Percentiles rank a stretch among this genome's conserved stretches.
Conservation (phyloP, 2,888 invertebrate genomes). For the Nasonovia ribisnigri region DNA sequence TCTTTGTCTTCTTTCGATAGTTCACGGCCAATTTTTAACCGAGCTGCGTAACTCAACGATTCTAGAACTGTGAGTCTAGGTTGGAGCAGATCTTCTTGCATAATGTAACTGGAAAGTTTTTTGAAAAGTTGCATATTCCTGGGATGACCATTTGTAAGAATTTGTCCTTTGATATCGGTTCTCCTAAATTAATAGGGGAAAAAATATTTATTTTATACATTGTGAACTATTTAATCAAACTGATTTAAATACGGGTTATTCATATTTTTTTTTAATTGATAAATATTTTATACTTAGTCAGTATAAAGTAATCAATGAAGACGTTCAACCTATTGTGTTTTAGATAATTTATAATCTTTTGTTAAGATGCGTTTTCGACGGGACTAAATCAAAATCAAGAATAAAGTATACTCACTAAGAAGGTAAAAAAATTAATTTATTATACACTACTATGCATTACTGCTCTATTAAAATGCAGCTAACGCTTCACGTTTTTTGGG, state of each 20-base stretch:
- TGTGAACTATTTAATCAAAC: neutral
- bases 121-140: conserved; percentile 80
- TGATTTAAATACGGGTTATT: neutral
- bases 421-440: neutral
- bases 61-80: conserved; percentile 81
- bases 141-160: conserved; percentile 78
- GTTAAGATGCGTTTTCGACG: neutral
- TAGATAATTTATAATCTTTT: neutral
- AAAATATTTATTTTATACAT: neutral
- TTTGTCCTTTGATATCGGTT: conserved; percentile 77
- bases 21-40: conserved; percentile 78
- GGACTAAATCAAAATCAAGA: neutral
- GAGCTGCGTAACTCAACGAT: conserved; percentile 81
- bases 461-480: neutral
- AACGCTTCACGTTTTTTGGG: neutral
- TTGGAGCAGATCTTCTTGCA: conserved; percentile 83
- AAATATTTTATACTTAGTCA: neutral
- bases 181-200: conserved; percentile 70
- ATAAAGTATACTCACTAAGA: neutral
- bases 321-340: neutral
- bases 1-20: conserved; percentile 75
- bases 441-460: too few species aligned
- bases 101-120: conserved; percentile 84
- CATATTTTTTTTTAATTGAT: neutral
- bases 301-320: neutral